Evolutionary conservation across 2,888 invertebrate species (phyloP).

Genomic region (Anagyrus pseudococci): DNA sequence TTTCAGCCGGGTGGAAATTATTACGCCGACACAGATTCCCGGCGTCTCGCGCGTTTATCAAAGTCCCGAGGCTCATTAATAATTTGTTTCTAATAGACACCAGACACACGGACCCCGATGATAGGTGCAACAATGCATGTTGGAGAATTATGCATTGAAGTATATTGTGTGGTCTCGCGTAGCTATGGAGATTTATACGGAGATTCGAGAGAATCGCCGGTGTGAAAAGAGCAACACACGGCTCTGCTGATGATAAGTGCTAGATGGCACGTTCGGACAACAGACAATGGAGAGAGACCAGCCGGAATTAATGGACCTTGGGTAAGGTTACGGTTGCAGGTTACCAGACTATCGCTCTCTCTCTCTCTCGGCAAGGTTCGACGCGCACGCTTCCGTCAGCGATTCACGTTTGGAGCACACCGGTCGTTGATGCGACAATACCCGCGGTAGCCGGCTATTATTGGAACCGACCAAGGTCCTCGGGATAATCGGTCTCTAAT

Average conservation of each 20-base stretch:
- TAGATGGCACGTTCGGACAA: neutral
- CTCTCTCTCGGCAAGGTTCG: conserved; percentile 12
- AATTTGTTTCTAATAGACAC: no score
- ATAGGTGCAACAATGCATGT: no score
- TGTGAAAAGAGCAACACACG: no score
- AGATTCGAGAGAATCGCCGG: no score
- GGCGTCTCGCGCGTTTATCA: no score
- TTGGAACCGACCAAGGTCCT: conserved; percentile 29
- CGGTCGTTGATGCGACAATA: neutral
- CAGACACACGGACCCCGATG: no score
- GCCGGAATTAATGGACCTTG: conserved; percentile 11
- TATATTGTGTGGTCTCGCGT: no score
- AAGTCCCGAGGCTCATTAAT: no score
- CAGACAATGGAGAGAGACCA: neutral
- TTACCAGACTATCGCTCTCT: neutral
- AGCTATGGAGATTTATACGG: no score
- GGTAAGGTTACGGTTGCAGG: conserved; percentile 26
- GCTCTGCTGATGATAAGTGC: neutral
- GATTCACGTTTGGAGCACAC: neutral
- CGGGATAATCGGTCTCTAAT: conserved; percentile 23
- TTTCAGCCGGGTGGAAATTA: no score
- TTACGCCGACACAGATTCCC: no score
- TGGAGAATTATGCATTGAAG: no score
- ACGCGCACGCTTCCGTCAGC: conserved; percentile 15
- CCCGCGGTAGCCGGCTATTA: conserved; percentile 18